Evolutionary conservation across 2,797 vertebrate species (phyloP).

Genomic region (Dendrocincla tyrannina): DNA sequence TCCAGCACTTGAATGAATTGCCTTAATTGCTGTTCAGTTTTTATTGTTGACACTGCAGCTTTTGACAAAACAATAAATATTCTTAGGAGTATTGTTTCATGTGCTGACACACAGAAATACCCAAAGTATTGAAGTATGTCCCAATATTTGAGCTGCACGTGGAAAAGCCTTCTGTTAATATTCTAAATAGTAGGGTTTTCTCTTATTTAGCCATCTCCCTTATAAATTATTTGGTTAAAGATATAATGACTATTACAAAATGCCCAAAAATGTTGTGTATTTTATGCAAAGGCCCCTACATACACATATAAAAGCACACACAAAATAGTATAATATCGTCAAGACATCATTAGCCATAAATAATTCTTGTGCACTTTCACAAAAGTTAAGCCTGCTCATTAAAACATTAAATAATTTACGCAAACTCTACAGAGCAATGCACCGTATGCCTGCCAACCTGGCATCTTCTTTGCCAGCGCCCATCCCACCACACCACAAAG

Average conservation of each 20-base stretch:
- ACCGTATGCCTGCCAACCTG: background rate
- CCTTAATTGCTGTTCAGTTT: background rate
- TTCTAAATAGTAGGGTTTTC: background rate
- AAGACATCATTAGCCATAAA: background rate
- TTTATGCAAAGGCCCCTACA: background rate
- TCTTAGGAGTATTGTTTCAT: background rate
- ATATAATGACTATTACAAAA: background rate
- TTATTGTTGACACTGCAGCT: background rate
- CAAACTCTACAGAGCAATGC: background rate
- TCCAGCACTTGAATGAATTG: background rate
- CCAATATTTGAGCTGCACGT: background rate
- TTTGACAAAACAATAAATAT: background rate
- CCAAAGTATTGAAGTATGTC: background rate
- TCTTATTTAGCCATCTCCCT: background rate
- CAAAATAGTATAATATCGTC: background rate
- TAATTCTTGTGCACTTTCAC: background rate
- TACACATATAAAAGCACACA: background rate
- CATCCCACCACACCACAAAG: fast-evolving
- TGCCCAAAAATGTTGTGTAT: background rate
- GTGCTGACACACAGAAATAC: background rate
- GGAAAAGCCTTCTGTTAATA: background rate
- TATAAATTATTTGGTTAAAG: background rate
- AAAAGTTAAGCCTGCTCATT: background rate
- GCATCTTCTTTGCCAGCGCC: fast-evolving
- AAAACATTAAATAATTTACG: background rate